These are phyloP conservation scores for Protobothrops flavoviridis DNA, from an alignment of 2,113 vertebrate species.

Conservation along the genomic window DNA sequence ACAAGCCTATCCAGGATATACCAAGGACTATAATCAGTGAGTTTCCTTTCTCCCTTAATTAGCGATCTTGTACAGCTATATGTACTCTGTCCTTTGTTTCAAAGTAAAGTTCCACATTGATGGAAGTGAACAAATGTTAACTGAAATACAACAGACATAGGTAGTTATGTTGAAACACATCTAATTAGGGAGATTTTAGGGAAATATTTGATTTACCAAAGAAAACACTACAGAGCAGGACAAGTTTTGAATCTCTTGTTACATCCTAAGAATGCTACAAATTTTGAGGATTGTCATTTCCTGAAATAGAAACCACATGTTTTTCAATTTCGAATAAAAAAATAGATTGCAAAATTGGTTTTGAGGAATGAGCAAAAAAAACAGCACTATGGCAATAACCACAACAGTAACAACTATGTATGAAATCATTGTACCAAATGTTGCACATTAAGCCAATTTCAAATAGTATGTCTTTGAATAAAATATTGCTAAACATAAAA, in stretches of 20 bases:
- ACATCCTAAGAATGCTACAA: neutral
- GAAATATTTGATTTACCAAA: neutral
- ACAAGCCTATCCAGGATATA: neutral
- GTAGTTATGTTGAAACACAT: neutral
- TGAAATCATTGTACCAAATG: neutral
- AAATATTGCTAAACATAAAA: neutral
- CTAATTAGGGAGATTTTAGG: neutral
- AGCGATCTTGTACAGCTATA: neutral
- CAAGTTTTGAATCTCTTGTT: neutral
- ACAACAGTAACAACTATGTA: neutral
- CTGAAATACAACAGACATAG: constrained; percentile 32
- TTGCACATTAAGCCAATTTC: neutral
- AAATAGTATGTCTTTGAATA: neutral
- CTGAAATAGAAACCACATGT: neutral
- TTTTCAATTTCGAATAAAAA: neutral
- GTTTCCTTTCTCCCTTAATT: neutral
- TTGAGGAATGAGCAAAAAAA: neutral
- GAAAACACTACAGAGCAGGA: neutral
- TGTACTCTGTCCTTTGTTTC: neutral
- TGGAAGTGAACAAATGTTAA: constrained; percentile 11
- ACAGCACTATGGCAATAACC: neutral
- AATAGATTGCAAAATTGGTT: neutral
- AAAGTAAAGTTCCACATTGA: neutral
- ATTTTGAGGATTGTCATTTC: neutral
- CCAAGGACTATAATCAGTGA: neutral